Percentiles rank a stretch among this genome's conserved stretches.
phyloP scores from a whole-genome alignment of 2,888 invertebrate species.

The Luperina testacea region DNA sequence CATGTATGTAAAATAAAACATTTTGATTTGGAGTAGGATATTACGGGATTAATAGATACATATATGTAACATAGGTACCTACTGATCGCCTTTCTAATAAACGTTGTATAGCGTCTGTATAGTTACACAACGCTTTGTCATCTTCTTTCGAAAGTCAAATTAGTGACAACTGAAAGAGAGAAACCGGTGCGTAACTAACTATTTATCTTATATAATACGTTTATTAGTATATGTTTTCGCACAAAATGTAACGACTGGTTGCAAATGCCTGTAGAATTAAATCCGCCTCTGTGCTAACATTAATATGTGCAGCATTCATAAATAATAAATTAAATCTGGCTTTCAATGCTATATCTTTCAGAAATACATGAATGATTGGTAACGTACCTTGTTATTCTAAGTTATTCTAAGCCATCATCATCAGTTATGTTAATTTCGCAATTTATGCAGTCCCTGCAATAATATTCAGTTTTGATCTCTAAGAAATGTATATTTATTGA shows the following conservation, averaged over 20 bases:
- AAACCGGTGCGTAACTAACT: too few species aligned
- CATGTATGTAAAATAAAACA: not conserved
- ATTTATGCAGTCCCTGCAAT: slow-evolving; percentile 30
- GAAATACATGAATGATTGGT: not conserved
- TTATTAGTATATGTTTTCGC: not conserved
- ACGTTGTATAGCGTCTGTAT: too few species aligned
- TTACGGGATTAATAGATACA: not conserved
- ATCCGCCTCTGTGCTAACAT: not conserved
- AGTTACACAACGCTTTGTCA: too few species aligned
- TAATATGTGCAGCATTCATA: not conserved
- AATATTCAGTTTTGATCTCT: slow-evolving; percentile 23
- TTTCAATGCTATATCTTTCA: not conserved
- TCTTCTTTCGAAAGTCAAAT: too few species aligned
- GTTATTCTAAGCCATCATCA: slow-evolving; percentile 32
- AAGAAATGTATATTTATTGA: slow-evolving; percentile 44
- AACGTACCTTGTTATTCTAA: not conserved
- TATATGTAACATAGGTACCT: too few species aligned
- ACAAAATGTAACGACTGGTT: not conserved
- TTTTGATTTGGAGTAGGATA: not conserved
- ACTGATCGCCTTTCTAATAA: too few species aligned
- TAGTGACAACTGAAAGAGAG: too few species aligned
- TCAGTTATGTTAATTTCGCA: slow-evolving; percentile 35
- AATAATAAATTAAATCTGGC: not conserved
- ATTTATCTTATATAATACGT: too few species aligned
- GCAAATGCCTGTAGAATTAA: not conserved